Evolutionary conservation across 2,888 invertebrate genomes (phyloP).

Genomic region (Drosophila anceps): DNA sequence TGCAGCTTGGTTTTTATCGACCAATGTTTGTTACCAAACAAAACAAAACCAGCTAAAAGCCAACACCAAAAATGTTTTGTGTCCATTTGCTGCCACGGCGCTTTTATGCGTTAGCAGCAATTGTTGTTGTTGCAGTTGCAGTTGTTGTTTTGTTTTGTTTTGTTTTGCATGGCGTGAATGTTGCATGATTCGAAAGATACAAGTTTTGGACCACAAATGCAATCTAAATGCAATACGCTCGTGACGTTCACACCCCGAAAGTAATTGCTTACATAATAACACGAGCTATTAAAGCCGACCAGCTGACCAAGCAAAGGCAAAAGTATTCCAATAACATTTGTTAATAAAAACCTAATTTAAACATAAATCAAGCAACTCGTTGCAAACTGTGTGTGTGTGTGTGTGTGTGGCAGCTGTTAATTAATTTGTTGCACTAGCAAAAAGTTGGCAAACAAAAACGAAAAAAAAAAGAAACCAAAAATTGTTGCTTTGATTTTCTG

Average conservation of each 20-base stretch:
- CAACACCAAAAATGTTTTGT: slow-evolving; percentile 40
- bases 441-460: slow-evolving; percentile 19
- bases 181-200: slow-evolving; percentile 55
- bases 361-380: slow-evolving; percentile 1
- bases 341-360: slow-evolving; percentile 8
- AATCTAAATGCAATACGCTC: slow-evolving; percentile 49
- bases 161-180: slow-evolving; percentile 50
- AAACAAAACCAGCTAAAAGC: slow-evolving; percentile 38
- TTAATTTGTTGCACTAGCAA: slow-evolving; percentile 30
- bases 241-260: slow-evolving; percentile 61
- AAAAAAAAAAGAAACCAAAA: slow-evolving; percentile 16
- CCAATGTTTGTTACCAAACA: slow-evolving; percentile 30
- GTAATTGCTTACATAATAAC: slow-evolving; percentile 49
- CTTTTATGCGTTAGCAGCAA: slow-evolving; percentile 36
- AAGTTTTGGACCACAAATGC: slow-evolving; percentile 29
- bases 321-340: slow-evolving; percentile 9
- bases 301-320: slow-evolving; percentile 11
- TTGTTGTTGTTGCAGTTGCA: slow-evolving; percentile 15
- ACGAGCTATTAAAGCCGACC: slow-evolving; percentile 13
- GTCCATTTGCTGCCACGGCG: slow-evolving; percentile 39
- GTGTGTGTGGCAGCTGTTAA: slow-evolving; percentile 30
- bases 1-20: slow-evolving; percentile 29
- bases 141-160: slow-evolving; percentile 13
- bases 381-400: neutral
- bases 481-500: slow-evolving; percentile 23